These are phyloP conservation scores for Tribolium freemani DNA, from an alignment of 2,888 invertebrate genomes.

Conservation along the genomic window DNA sequence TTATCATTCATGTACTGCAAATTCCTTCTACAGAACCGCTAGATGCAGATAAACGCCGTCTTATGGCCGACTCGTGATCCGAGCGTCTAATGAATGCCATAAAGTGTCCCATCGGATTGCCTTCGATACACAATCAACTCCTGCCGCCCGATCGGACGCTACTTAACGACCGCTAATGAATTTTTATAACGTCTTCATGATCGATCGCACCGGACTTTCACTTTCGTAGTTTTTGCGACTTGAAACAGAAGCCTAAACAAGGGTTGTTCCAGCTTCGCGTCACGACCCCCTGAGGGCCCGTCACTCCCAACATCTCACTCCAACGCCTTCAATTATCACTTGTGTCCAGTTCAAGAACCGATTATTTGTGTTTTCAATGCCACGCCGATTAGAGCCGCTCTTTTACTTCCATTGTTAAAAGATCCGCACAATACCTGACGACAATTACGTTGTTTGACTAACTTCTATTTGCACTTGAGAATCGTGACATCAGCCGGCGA, in stretches of 20 bases:
- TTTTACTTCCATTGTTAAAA: constrained; percentile 17
- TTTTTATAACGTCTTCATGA: constrained; percentile 23
- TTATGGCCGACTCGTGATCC: constrained; percentile 56
- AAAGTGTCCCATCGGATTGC: constrained; percentile 59
- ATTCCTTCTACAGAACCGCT: constrained; percentile 65
- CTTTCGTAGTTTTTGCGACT: neutral
- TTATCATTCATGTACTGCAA: constrained; percentile 68
- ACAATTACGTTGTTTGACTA: constrained; percentile 30
- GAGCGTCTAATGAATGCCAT: constrained; percentile 59
- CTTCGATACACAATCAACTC: constrained; percentile 33
- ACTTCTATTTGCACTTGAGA: constrained; percentile 28
- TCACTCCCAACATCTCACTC: constrained; percentile 20
- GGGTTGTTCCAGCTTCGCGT: constrained; percentile 30
- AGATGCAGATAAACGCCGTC: constrained; percentile 58
- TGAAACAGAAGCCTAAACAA: constrained; percentile 4
- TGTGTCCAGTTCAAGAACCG: constrained; percentile 34
- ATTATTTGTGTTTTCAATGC: constrained; percentile 15
- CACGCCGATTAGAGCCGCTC: constrained; percentile 29
- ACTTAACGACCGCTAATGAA: constrained; percentile 6
- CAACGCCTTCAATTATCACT: constrained; percentile 36
- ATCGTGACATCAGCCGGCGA: constrained; percentile 18
- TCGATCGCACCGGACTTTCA: neutral
- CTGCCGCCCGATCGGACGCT: constrained; percentile 5
- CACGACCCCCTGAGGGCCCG: constrained; percentile 15
- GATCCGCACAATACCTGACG: constrained; percentile 8